These are phyloP conservation scores for Tanytarsus gracilentus DNA, from an alignment of 2,888 invertebrate genomes.

Conservation along the genomic window DNA sequence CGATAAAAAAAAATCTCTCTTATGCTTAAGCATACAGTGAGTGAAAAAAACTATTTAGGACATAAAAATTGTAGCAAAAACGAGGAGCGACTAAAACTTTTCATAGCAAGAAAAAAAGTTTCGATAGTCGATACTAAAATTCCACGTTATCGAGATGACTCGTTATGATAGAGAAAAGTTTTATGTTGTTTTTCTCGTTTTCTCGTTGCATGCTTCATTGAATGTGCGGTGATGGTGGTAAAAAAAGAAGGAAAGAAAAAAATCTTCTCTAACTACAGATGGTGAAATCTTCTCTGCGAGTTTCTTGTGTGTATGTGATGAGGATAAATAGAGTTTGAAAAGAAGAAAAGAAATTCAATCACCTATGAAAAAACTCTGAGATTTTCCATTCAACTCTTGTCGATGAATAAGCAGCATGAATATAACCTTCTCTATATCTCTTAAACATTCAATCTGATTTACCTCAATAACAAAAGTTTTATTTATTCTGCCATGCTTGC, in stretches of 20 bases:
- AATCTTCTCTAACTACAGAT: background rate
- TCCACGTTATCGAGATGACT: slow-evolving; percentile 20
- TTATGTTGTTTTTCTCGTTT: background rate
- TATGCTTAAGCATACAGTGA: background rate
- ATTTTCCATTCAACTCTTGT: background rate
- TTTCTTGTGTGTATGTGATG: background rate
- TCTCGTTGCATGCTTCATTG: too few relatives aligned
- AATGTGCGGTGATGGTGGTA: too few relatives aligned
- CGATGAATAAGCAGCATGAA: background rate
- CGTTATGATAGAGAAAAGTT: slow-evolving; percentile 22
- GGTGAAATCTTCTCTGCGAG: too few relatives aligned
- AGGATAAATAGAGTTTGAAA: background rate
- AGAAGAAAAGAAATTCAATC: slow-evolving; percentile 14
- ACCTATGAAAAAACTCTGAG: slow-evolving; percentile 7
- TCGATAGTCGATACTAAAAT: slow-evolving; percentile 10
- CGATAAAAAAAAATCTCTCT: too few relatives aligned
- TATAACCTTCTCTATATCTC: background rate
- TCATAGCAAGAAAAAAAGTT: background rate
- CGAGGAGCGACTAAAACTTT: background rate
- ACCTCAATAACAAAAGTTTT: slow-evolving; percentile 14
- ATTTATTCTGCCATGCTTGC: slow-evolving; percentile 24
- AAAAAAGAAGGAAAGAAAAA: background rate
- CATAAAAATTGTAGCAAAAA: background rate
- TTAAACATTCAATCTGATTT: background rate
- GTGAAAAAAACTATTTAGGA: background rate